Evolutionary conservation across 2,113 vertebrate genomes (phyloP), one percentile per base, ranked within the genome.

Genomic region (Brachypodius melanocephalos): DNA sequence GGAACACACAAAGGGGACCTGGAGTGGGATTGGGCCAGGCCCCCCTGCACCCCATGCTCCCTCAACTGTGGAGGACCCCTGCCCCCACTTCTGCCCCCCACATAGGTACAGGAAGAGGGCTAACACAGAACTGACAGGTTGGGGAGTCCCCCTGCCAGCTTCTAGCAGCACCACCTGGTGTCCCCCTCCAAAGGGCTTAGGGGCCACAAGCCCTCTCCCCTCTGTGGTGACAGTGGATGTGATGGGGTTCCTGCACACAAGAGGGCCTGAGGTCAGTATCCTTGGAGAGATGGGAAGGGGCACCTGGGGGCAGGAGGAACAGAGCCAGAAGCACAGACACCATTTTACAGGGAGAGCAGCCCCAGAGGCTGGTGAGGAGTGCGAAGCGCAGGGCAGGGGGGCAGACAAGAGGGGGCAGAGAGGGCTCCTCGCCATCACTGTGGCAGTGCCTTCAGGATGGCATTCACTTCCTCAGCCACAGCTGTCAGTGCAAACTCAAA

Each of bases 401-500:
- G 42, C 51, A 89, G 58, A 94, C 24, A 2, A 83, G 26, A 89
- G 12, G 84, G 79, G 79, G 45, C 9, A 59, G 32, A 12, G 49
- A 36, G 71, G 75, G 42, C 31, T 75, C 59, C 86, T 89, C 0
- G 52, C 54, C 71, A 65, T 99, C 97, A 99, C 97, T 99, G 99
- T 0, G 99, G 99, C 96, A 99, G 97, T 2, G 99, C 99, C 97
- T 99, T 99, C 96, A 99, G 98, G 95, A 99, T 99, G 97, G 99
- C 99, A 0, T 99, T 99, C 90, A 99, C 99, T 90, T 99, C 99
- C 96, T 99, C 99, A 0, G 99, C 99, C 91, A 99, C 99, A 0
- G 99, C 99, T 0, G 99, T 99, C 96, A 99, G 97, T 1, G 99
- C 99, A 29, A 99, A 99, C 97, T 99, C 99, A 97, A 99, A 99